Base-by-base conservation (phyloP, 2,888 invertebrate species). In the Suillia variegata region DNA sequence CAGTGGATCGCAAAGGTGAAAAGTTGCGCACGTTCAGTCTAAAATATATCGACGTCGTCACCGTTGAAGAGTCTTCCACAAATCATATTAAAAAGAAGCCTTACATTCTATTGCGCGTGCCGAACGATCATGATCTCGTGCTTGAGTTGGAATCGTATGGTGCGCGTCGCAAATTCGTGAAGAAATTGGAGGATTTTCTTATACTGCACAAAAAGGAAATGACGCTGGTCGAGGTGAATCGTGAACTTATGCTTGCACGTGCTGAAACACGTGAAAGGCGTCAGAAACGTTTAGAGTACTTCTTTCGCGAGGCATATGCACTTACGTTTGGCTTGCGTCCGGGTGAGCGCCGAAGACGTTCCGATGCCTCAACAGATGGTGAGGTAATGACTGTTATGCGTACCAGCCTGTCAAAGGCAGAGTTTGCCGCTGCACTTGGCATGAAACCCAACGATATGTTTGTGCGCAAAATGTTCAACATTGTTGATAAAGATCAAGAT, bases 381-480 rank as follows among this genome's bases (percentile, higher is more conserved):
- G 94, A 95, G 80, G 91, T 92, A 59, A 92, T 95, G 54, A 94
- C 94, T 63, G 94, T 95, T 0, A 96, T 96, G 96, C 84, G 95
- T 54, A 96, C 96, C 0, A 94, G 94, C 0, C 80, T 96, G 59
- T 94, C 95, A 0, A 94, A 93, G 76, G 87, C 91, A 52, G 97
- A 98, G 81, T 96, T 98, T 74, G 97, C 97, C 0, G 93, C 93
- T 55, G 97, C 97, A 0, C 84, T 98, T 3, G 98, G 97, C 38
- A 98, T 98, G 98, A 92, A 92, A 78, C 85, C 93, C 0, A 94
- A 96, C 73, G 96, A 96, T 20, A 91, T 97, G 56, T 98, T 98
- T 78, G 96, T 98, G 0, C 90, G 93, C 73, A 94, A 96, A 82
- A 97, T 98, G 97, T 98, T 98, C 79, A 96, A 96, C 72, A 96